A percentile compares a stretch with the other conserved stretches of the same genome.
These are phyloP conservation scores for Aramus guarauna DNA, from an alignment of 2,113 vertebrate genomes.

Conservation along the genomic window DNA sequence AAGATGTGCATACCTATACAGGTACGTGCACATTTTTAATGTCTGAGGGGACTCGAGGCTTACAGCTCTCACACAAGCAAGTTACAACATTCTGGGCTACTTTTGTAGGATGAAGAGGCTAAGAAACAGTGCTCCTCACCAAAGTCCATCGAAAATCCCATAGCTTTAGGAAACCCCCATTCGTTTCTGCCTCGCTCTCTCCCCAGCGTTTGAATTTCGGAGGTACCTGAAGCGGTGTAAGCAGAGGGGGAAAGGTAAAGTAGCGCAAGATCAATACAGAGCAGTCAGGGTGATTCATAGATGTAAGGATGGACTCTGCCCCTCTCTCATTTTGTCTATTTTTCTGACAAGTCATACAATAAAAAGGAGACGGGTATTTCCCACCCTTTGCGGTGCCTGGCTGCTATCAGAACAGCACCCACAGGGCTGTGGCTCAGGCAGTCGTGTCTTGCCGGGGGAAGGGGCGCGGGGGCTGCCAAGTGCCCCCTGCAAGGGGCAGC, in stretches of 20 bases:
- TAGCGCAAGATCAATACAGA: too few relatives aligned
- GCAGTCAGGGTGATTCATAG: rapidly evolving
- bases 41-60: neutral
- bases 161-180: neutral
- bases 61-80: neutral
- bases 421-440: neutral
- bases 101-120: neutral
- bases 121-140: neutral
- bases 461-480: neutral
- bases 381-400: neutral
- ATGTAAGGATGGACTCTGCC: neutral
- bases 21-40: rapidly evolving
- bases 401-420: neutral
- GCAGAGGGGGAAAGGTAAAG: neutral
- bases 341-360: neutral
- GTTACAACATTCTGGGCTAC: neutral
- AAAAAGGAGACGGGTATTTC: neutral
- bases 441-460: neutral
- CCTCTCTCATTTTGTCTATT: neutral
- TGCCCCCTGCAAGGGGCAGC: neutral
- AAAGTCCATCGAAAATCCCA: neutral
- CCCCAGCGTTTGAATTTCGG: neutral
- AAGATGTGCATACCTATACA: neutral
- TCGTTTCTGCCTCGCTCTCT: too few relatives aligned
- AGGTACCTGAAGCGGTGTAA: neutral